These are phyloP conservation scores for Phrynocephalus vlangalii DNA, from an alignment of 2,797 vertebrate species.

Conservation along the genomic window DNA sequence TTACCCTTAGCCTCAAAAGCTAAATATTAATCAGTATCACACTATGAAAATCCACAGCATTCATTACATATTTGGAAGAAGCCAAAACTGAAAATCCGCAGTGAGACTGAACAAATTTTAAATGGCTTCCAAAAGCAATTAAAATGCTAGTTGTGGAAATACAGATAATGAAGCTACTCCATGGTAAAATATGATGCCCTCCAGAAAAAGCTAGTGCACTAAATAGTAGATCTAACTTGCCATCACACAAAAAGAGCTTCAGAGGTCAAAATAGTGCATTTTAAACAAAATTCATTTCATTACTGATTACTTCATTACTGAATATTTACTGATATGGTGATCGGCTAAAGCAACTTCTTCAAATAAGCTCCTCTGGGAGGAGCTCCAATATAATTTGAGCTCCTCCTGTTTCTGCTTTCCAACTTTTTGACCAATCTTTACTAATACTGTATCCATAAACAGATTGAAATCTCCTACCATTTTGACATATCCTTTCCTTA, in stretches of 20 bases:
- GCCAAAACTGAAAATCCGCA: constrained; percentile 48
- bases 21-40: constrained; percentile 62
- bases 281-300: too few relatives aligned
- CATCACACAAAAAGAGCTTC: neutral
- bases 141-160: neutral
- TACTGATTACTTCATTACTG: too few relatives aligned
- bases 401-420: too few relatives aligned
- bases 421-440: too few relatives aligned
- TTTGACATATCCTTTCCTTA: too few relatives aligned
- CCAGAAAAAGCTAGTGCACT: neutral
- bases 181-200: neutral
- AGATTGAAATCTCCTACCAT: too few relatives aligned
- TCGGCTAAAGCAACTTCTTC: too few relatives aligned
- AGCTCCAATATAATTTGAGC: too few relatives aligned
- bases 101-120: constrained; percentile 44
- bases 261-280: neutral
- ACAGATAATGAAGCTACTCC: neutral
- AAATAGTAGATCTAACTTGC: too few relatives aligned
- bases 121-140: constrained; percentile 24
- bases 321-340: too few relatives aligned
- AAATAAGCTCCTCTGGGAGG: too few relatives aligned
- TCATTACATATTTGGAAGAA: constrained; percentile 67
- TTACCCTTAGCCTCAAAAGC: constrained; percentile 61
- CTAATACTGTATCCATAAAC: too few relatives aligned
- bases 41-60: constrained; percentile 64